Base-by-base conservation (phyloP, 2,113 vertebrate genomes). In the Urocynchramus pylzowi region DNA sequence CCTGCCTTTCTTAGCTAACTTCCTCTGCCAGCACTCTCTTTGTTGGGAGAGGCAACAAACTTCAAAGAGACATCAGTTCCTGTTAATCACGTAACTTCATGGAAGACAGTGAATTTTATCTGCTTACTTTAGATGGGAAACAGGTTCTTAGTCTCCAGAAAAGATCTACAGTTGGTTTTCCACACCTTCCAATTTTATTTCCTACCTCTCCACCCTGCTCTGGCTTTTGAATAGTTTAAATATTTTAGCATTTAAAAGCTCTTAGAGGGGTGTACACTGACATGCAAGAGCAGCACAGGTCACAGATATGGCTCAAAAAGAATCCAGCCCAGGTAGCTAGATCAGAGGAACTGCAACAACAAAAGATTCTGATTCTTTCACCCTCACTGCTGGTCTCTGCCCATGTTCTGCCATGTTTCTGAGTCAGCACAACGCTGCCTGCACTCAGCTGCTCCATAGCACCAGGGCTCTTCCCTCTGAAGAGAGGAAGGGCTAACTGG, bases 141-240 rank as follows among this genome's bases (percentile, higher is more conserved):
- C 1, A 1, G 18, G 4, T 44, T 74, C 9, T 60, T 45, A 54
- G 17, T 73, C n/a, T 80, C 24, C n/a, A 68, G 52, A 91, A 61
- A 71, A 50, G 4, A 52, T 9, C 22, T 73, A 37, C 27, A 44
- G 16, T 33, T 73, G 21, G 23, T 57, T 79, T 85, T 45, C 41
- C 10, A 93, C 23, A 56, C 11, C 23, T 92, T 81, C 23, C 37
- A 54, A 5, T 74, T 83, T 61, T 28, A 61, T 9, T 84, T 83
- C 41, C 8, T 39, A 39, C 11, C 6, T 1, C 0, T 59, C 0
- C 1, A 11, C 0, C 18, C 2, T 1, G 1, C 33, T 33, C 16
- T 33, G 23, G 10, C 3, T 94, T 89, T 59, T 26, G 42, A 41
- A 44, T 13, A 19, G 2, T 59, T 78, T 49, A 68, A 53, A 17